Conservation (phyloP, 2,888 invertebrate species). For the Agrochola lota region DNA sequence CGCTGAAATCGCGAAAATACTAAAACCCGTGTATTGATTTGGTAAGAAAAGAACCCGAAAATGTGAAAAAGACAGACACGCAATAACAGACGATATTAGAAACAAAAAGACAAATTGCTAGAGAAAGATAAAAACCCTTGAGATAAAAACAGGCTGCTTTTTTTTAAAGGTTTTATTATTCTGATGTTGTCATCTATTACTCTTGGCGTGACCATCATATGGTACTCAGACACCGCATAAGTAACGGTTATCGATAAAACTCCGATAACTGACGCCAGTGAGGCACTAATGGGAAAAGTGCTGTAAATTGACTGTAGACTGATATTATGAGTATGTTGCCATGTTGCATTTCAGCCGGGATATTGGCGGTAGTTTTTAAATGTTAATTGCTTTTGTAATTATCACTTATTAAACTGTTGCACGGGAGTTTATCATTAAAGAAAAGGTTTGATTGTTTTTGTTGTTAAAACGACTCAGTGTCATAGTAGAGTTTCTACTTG, state of each 20-base stretch:
- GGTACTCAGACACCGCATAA: not conserved
- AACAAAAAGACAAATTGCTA: not conserved
- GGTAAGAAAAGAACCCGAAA: not conserved
- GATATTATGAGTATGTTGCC: not conserved
- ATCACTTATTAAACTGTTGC: not conserved
- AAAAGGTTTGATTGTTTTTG: not conserved
- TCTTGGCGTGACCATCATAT: not conserved
- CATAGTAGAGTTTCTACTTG: not conserved
- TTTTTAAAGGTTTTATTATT: too few species aligned
- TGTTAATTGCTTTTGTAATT: not conserved
- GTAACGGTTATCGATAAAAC: not conserved
- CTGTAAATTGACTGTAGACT: not conserved
- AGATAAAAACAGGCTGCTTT: not conserved
- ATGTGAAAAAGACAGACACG: not conserved
- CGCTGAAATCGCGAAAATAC: not conserved
- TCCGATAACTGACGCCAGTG: not conserved
- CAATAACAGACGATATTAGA: not conserved
- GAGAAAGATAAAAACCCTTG: not conserved
- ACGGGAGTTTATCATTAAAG: not conserved
- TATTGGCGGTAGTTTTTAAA: not conserved
- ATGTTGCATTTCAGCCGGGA: not conserved
- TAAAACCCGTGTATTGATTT: not conserved
- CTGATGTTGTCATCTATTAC: not conserved
- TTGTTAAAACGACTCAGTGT: not conserved
- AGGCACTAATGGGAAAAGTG: not conserved